Conservation (phyloP, 1,140 invertebrate species). For the Pristionchus pacificus region DNA sequence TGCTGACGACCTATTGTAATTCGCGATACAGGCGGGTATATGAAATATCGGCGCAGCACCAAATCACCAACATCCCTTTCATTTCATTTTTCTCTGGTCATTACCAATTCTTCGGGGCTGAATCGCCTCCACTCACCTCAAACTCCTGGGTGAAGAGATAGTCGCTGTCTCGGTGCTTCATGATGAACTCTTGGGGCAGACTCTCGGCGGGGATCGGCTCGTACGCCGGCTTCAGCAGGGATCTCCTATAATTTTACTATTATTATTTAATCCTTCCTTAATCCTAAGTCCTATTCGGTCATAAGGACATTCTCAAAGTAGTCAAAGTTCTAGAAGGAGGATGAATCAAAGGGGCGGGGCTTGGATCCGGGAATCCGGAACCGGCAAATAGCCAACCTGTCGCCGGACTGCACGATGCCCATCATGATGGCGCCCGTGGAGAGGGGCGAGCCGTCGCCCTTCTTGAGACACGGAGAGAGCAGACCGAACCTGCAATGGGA, state of each 20-base stretch:
- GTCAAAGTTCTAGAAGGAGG: constrained; percentile 8
- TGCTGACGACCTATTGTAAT: no score
- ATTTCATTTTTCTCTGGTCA: background rate
- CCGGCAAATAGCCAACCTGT: no score
- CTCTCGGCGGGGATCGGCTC: constrained; percentile 50
- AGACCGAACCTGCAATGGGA: no score
- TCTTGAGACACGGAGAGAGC: no score
- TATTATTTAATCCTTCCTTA: constrained; percentile 41
- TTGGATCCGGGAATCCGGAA: no score
- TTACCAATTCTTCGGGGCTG: background rate
- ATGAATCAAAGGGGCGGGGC: no score
- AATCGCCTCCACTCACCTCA: constrained; percentile 25
- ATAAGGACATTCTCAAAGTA: constrained; percentile 37
- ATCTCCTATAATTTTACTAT: constrained; percentile 34
- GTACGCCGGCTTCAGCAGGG: constrained; percentile 17
- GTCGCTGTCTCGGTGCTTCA: constrained; percentile 51
- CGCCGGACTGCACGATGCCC: no score
- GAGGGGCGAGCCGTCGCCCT: no score
- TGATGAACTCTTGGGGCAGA: constrained; percentile 46
- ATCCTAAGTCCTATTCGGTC: constrained; percentile 38
- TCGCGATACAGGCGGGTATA: no score
- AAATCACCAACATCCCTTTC: no score
- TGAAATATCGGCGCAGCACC: no score
- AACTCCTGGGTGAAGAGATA: constrained; percentile 54
- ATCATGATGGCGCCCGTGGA: no score